A percentile compares a stretch with the other conserved stretches of the same genome.
Evolutionary conservation across 1,140 invertebrate species (phyloP).

Genomic region (Drosophila tsacasi): DNA sequence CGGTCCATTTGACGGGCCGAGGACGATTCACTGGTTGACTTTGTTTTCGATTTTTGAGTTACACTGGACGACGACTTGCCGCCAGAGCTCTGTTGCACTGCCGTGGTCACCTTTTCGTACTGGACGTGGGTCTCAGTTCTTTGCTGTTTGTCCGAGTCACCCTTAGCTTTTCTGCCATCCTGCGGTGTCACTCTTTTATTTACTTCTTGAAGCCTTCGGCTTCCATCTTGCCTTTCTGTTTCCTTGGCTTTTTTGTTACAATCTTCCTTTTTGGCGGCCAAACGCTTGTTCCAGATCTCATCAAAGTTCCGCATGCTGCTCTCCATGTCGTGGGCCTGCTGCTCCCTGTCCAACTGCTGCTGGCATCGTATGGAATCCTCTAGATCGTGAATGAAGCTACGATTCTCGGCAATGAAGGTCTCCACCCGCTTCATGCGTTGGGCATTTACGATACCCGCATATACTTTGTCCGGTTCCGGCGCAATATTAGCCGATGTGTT

Average conservation of each 20-base stretch:
- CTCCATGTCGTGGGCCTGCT: constrained; percentile 30
- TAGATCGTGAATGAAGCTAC: constrained; percentile 73
- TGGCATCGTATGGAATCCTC: constrained; percentile 67
- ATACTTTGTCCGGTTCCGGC: background rate
- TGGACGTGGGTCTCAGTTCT: background rate
- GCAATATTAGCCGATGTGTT: constrained; percentile 58
- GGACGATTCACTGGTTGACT: constrained; percentile 5
- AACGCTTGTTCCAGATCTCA: constrained; percentile 62
- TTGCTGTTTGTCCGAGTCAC: background rate
- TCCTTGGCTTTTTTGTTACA: background rate
- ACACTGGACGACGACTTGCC: background rate
- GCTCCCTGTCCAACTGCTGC: constrained; percentile 36
- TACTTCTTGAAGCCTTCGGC: background rate
- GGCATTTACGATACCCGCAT: constrained; percentile 12
- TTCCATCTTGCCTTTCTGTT: background rate
- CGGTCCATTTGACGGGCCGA: constrained; percentile 49
- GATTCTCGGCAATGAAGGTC: constrained; percentile 75
- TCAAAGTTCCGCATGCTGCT: constrained; percentile 43
- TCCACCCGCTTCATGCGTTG: constrained; percentile 59
- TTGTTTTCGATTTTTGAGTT: constrained; percentile 1
- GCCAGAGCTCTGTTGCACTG: background rate
- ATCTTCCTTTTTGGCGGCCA: constrained; percentile 11
- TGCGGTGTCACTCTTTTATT: background rate
- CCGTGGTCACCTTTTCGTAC: background rate
- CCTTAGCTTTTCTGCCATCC: background rate